phyloP scores from a whole-genome alignment of 1,140 invertebrate species.

The Heliconius nattereri region DNA sequence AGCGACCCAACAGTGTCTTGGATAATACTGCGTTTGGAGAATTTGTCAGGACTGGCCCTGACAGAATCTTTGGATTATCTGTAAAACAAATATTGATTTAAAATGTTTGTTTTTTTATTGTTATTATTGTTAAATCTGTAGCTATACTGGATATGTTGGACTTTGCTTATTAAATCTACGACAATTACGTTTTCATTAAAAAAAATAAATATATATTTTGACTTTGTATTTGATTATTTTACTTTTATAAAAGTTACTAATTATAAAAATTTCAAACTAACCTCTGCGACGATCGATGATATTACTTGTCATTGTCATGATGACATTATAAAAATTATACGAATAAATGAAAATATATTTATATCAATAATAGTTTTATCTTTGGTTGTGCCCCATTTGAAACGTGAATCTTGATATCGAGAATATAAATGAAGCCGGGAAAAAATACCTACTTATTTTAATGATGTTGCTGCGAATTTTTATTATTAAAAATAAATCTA shows the following conservation, averaged over 20 bases:
- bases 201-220: too few relatives aligned
- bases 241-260: background rate
- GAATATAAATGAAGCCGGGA: background rate
- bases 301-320: background rate
- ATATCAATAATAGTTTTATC: background rate
- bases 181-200: background rate
- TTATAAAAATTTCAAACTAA: background rate
- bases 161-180: background rate
- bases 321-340: background rate
- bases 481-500: background rate
- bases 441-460: background rate
- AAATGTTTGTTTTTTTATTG: too few relatives aligned
- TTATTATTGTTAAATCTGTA: too few relatives aligned
- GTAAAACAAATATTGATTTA: constrained; percentile 23
- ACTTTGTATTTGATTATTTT: too few relatives aligned
- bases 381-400: background rate
- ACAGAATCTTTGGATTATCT: constrained; percentile 77
- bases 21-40: constrained; percentile 82
- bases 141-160: too few relatives aligned
- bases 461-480: background rate
- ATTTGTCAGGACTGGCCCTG: constrained; percentile 71
- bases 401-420: background rate
- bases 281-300: constrained; percentile 4
- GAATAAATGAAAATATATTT: background rate
- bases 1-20: constrained; percentile 88